A percentile compares a stretch with the other conserved stretches of the same genome.
Evolutionary conservation across 2,797 vertebrate genomes (phyloP).

Genomic region (Lithobates pipiens): DNA sequence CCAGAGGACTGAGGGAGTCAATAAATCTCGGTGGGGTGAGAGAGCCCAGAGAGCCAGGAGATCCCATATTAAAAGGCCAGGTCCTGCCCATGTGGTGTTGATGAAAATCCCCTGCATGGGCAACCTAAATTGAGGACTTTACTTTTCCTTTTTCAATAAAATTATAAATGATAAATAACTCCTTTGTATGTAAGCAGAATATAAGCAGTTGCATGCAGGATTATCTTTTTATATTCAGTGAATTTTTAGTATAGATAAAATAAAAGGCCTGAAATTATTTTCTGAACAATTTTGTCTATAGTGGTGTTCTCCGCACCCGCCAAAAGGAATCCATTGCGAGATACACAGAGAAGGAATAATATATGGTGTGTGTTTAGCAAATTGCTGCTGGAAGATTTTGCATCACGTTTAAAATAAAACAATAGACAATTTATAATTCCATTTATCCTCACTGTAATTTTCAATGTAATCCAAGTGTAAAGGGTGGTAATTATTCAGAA

Average conservation of each 20-base stretch:
- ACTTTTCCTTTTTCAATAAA: no score
- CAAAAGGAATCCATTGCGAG: background rate
- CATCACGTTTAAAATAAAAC: constrained; percentile 42
- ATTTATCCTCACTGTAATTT: constrained; percentile 39
- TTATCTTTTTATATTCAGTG: constrained; percentile 16
- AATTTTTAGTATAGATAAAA: constrained; percentile 36
- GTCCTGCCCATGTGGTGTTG: no score
- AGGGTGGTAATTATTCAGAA: constrained; percentile 49
- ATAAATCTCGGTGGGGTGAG: no score
- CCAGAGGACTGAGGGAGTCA: no score
- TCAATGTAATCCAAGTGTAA: constrained; percentile 36
- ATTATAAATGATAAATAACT: constrained; percentile 48
- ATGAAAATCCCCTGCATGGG: no score
- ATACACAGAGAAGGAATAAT: constrained; percentile 23
- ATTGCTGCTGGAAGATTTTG: constrained; percentile 32
- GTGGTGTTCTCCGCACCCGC: background rate
- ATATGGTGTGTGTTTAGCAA: constrained; percentile 49
- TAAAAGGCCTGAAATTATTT: constrained; percentile 27
- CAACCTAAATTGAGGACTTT: no score
- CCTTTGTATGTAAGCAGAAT: constrained; percentile 64
- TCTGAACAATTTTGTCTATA: constrained; percentile 13
- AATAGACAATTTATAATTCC: constrained; percentile 48
- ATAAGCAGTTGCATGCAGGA: constrained; percentile 59
- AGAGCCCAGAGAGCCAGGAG: no score
- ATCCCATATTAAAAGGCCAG: no score